Conservation (phyloP, 2,797 vertebrate species). For the Salmo trutta region DNA sequence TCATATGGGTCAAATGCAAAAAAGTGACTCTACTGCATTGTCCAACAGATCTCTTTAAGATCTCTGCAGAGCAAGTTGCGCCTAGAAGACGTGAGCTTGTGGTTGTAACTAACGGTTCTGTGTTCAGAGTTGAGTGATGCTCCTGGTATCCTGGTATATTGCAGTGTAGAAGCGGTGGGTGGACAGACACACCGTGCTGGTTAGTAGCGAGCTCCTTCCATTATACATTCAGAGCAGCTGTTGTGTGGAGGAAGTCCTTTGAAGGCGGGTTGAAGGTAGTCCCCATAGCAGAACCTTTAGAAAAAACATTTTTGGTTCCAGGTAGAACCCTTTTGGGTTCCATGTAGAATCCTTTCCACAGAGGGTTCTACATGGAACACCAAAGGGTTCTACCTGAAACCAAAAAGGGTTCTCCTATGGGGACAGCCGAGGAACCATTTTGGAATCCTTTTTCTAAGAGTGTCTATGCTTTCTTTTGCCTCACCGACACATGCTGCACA, state of each 20-base stretch:
- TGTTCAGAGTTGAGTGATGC: conserved; percentile 49
- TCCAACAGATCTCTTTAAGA: conserved; percentile 8
- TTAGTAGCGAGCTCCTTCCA: conserved; percentile 39
- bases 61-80: conserved; percentile 22
- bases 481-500: conserved; percentile 59
- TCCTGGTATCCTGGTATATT: conserved; percentile 33
- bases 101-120: conserved; percentile 47
- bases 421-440: no score
- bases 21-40: no score
- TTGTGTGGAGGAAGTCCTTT: conserved; percentile 70
- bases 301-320: no score
- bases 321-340: no score
- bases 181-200: neutral
- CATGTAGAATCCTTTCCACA: no score
- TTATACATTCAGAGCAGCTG: conserved; percentile 67
- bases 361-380: no score
- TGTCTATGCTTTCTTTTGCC: conserved; percentile 19
- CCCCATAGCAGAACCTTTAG: no score
- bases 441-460: no score
- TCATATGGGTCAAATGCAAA: conserved; percentile 32
- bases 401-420: no score
- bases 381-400: no score
- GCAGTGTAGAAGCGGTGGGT: neutral
- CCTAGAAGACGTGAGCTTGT: conserved; percentile 28
- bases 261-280: conserved; percentile 52